A percentile compares a stretch with the other conserved stretches of the same genome.
Evolutionary conservation across 2,888 invertebrate genomes (phyloP).

Genomic region (Euzophera pinguis): DNA sequence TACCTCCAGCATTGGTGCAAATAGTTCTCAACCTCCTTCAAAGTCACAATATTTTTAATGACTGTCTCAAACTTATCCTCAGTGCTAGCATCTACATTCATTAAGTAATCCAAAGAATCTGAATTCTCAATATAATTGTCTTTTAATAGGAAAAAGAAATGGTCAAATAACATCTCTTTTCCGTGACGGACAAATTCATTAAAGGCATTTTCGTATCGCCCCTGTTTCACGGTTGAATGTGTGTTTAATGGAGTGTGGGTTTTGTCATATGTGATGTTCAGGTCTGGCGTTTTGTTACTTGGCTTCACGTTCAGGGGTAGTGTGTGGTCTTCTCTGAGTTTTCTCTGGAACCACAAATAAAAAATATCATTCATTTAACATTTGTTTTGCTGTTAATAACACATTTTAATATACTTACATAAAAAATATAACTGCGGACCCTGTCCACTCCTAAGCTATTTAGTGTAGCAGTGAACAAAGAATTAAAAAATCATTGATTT

Average conservation of each 20-base stretch:
- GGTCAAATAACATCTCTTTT: conserved; percentile 61
- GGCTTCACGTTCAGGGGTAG: conserved; percentile 54
- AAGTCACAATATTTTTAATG: conserved; percentile 45
- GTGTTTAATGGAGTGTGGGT: conserved; percentile 44
- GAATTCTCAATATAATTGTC: conserved; percentile 32
- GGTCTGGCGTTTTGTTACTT: conserved; percentile 48
- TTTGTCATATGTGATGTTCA: conserved; percentile 55
- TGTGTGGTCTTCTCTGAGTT: conserved; percentile 53
- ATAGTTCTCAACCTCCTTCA: conserved; percentile 65
- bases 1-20: conserved; percentile 67
- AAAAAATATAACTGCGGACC: too few species aligned
- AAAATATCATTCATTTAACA: too few species aligned
- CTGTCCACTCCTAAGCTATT: too few species aligned
- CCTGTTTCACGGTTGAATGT: conserved; percentile 53
- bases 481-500: too few species aligned
- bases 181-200: conserved; percentile 62
- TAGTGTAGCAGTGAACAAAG: too few species aligned
- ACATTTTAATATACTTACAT: too few species aligned
- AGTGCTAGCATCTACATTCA: conserved; percentile 56
- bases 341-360: conserved; percentile 43
- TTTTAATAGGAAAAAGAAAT: conserved; percentile 42
- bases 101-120: conserved; percentile 49
- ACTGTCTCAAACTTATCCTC: conserved; percentile 65
- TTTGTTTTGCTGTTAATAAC: too few species aligned
- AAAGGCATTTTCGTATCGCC: conserved; percentile 57